Base-by-base conservation (phyloP, 2,113 vertebrate genomes). In the Dasypus novemcinctus region DNA sequence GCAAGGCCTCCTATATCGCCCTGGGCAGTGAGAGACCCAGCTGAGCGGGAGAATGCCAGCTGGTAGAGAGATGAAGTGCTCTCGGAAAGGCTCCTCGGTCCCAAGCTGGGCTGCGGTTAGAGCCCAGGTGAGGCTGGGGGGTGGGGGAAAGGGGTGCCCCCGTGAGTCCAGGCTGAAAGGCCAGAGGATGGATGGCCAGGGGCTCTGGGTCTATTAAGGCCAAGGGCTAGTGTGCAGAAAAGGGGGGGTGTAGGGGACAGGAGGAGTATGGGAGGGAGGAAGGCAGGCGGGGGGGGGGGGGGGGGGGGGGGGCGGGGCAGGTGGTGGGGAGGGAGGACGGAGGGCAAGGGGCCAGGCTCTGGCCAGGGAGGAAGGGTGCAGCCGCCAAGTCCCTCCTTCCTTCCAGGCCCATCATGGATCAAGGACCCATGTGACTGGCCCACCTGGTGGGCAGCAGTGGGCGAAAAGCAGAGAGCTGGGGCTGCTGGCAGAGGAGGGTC, bases 381-480 rank as follows among this genome's bases (percentile, higher is more conserved):
- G 33, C 7, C 31, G 10, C 76, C 63, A 38, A n/a, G n/a, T n/a
- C n/a, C 15, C 18, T 18, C 61, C 36, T 38, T 20, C 14, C 14
- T 71, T 52, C 54, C 79, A 31, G 86, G 4, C 20, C 18, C 5
- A 1, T 25, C 6, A 0, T 0, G 4, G 43, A 29, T 8, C 31
- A 36, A 5, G 59, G 41, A 23, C 68, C 63, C 61, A 41, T 49
- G 52, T 21, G 95, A 87, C 92, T 57, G 15, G 54, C 54, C 54
- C 54, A 57, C 54, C 54, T 57, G 54, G 54, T 57, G 54, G 15
- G 18, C 33, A 46, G 83, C 87, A 15, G 95, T 3, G 90, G 90
- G 36, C 63, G n/a, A 46, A 82, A 84, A 46, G 85, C 96, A 78
- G 89, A 89, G 83, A 17, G 43, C 68, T 61, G 12, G 83, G 63